Base-by-base conservation (phyloP, 2,113 vertebrate genomes). In the Rhegmatorhina hoffmannsi region DNA sequence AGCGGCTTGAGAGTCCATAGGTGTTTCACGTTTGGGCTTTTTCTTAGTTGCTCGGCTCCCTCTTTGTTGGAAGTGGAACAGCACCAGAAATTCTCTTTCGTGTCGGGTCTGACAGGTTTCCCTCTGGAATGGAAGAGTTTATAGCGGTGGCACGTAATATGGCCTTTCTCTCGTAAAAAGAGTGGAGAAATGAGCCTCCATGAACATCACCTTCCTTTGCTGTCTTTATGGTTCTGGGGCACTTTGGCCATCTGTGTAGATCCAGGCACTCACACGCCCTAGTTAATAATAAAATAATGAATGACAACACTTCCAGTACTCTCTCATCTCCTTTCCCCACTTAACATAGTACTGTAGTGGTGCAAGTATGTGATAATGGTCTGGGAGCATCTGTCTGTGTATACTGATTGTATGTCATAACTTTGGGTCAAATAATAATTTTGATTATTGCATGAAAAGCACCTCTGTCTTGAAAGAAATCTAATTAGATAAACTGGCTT, bases 61-160 rank as follows among this genome's bases (percentile, higher is more conserved):
- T 3, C 33, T 7, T 40, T 52, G 52, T 36, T 52, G 36, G 8
- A 15, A 44, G 40, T 26, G 11, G 17, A 76, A 2, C n/a, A 17
- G 28, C 18, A 7, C 25, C 38, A 47, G 29, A 46, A 80, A 44
- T n/a, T 18, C 28, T 2, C 34, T 72, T 15, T 4, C 2, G 0
- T 25, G 33, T 25, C 75, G 7, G 38, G 18, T 25, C 20, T 12
- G 43, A 0, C 15, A 4, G 1, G 1, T 70, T 77, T 69, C 9
- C 11, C 13, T 55, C 29, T 8, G 36, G 23, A 34, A 13, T 3
- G 9, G 26, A 33, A 36, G 25, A 50, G 38, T 19, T 63, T 11
- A 3, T 59, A 1, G 1, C 43, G 47, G 34, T 9, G 34, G 55
- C 21, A 28, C 44, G 19, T 10, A 7, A 0, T 9, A 38, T n/a